A percentile compares a stretch with the other conserved stretches of the same genome.
Evolutionary conservation across 2,797 vertebrate genomes (phyloP).

Genomic region (Bufotes viridis): DNA sequence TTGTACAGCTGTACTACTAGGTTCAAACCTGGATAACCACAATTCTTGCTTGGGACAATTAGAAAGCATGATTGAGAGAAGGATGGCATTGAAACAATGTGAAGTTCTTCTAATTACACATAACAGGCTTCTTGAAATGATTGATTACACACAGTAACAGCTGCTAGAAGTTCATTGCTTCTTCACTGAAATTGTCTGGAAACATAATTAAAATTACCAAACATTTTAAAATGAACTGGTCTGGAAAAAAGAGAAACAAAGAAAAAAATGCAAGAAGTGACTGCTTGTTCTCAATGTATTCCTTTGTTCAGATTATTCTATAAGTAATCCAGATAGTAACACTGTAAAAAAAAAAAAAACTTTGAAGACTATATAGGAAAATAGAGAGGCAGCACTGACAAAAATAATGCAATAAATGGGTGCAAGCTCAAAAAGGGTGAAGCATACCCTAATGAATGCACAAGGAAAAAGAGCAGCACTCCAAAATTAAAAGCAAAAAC

Average conservation of each 20-base stretch:
- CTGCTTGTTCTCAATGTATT: slow-evolving; percentile 51
- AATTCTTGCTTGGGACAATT: slow-evolving; percentile 64
- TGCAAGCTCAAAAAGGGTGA: no score
- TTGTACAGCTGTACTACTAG: slow-evolving; percentile 66
- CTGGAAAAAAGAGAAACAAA: slow-evolving; percentile 57
- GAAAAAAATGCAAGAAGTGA: slow-evolving; percentile 46
- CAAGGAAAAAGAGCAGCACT: no score
- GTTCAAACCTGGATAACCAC: slow-evolving; percentile 66
- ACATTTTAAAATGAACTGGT: slow-evolving; percentile 66
- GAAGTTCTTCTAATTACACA: slow-evolving; percentile 72
- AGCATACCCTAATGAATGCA: no score
- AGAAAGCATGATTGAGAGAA: slow-evolving; percentile 63
- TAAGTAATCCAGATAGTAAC: slow-evolving; percentile 52
- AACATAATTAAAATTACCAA: slow-evolving; percentile 66
- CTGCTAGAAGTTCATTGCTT: slow-evolving; percentile 64
- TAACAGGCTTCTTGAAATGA: slow-evolving; percentile 66
- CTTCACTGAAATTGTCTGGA: slow-evolving; percentile 65
- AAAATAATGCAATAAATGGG: no score
- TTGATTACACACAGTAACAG: slow-evolving; percentile 65
- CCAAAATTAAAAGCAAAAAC: no score
- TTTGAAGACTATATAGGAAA: no score
- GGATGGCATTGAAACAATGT: slow-evolving; percentile 66
- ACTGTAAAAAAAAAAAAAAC: slow-evolving; percentile 33
- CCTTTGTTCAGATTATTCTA: slow-evolving; percentile 58
- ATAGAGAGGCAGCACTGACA: no score